These are phyloP conservation scores for Cylindroiulus punctatus DNA, from an alignment of 2,888 invertebrate genomes.

Conservation along the genomic window DNA sequence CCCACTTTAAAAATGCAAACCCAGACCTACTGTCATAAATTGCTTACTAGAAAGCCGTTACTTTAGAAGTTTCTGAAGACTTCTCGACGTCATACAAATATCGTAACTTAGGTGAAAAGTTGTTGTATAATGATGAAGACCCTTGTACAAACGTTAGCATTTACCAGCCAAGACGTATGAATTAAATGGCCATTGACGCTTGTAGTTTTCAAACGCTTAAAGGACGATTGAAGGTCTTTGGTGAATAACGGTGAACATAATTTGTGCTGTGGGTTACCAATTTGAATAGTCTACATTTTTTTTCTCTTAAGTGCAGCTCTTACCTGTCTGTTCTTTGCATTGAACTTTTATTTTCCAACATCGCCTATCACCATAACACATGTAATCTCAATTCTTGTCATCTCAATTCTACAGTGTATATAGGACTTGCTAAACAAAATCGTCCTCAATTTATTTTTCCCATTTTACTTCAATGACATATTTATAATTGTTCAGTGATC, in stretches of 20 bases:
- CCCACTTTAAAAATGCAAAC: neutral
- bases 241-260: neutral
- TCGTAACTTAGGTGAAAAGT: neutral
- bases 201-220: neutral
- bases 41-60: neutral
- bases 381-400: too few relatives aligned
- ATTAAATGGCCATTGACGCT: conserved; percentile 33
- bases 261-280: neutral
- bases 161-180: neutral
- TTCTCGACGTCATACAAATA: neutral
- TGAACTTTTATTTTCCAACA: neutral
- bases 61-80: neutral
- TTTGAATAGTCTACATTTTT: conserved; percentile 31
- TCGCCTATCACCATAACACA: neutral
- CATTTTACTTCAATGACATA: too few relatives aligned
- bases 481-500: too few relatives aligned
- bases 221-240: conserved; percentile 25
- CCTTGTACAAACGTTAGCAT: neutral
- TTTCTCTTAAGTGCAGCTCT: neutral
- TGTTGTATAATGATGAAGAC: neutral
- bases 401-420: too few relatives aligned
- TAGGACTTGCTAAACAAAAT: too few relatives aligned
- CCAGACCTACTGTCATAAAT: neutral
- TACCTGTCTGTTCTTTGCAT: neutral
- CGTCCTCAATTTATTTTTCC: too few relatives aligned